phyloP scores from a whole-genome alignment of 1,140 invertebrate species.

The Ylistrum balloti region DNA sequence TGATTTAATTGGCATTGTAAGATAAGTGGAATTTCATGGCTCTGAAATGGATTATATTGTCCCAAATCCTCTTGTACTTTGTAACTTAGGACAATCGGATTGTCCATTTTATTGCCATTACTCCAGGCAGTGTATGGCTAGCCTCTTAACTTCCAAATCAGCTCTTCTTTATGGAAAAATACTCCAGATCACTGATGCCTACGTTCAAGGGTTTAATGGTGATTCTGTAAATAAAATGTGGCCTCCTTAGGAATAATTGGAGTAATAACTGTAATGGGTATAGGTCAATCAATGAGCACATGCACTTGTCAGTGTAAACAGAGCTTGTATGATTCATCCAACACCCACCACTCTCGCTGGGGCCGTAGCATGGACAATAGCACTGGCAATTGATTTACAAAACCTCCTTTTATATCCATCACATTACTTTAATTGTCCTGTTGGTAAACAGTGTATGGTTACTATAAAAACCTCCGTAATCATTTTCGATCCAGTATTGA shows the following conservation, averaged over 20 bases:
- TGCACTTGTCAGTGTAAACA: constrained; percentile 38
- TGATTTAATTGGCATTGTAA: background rate
- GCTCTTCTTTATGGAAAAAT: background rate
- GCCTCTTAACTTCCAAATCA: background rate
- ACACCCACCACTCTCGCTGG: background rate
- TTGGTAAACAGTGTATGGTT: constrained; percentile 11
- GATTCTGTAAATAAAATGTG: background rate
- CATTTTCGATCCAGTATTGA: background rate
- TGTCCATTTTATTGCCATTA: background rate
- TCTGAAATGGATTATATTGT: background rate
- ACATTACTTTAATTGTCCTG: constrained; percentile 31
- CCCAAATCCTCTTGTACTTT: background rate
- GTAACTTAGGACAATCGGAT: background rate
- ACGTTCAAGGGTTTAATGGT: background rate
- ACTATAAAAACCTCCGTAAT: background rate
- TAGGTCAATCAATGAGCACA: constrained; percentile 38
- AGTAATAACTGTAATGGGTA: constrained; percentile 14
- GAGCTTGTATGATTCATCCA: background rate
- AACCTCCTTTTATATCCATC: background rate
- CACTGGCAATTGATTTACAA: background rate
- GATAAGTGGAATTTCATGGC: background rate
- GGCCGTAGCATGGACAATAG: background rate
- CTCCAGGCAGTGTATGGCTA: background rate
- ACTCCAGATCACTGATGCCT: background rate
- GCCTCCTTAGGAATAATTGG: constrained; percentile 31